Evolutionary conservation across 2,113 vertebrate species (phyloP), one percentile per base, ranked within the genome.

Genomic region (Crotophaga sulcirostris): DNA sequence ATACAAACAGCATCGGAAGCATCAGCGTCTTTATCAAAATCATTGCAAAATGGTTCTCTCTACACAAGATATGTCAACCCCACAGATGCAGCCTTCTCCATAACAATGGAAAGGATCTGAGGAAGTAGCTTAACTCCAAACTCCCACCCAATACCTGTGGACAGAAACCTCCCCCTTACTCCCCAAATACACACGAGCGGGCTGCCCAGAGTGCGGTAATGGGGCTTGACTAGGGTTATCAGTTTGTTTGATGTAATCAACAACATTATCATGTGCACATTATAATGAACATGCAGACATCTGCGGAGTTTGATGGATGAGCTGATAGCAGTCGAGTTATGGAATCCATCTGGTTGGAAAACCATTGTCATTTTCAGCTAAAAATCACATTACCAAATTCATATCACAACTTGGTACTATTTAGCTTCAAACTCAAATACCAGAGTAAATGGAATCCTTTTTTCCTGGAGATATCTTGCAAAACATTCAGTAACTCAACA

Each of bases 301-400:
- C 84, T 63, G 92, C 0, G 0, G 44, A 75, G 78, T 59, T 54
- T 97, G 94, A 96, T 52, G 74, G 93, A 96, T 94, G 89, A 95
- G 89, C 87, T 94, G 94, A 95, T 83, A 88, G 81, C 89, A 87
- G 84, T 70, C 17, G 2, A 64, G 84, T 77, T 91, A 94, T 18
- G 84, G 74, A 94, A 96, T 90, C 94, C 96, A 94, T 93, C 90
- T 97, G 96, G 38, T 45, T 90, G 73, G 84, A 76, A 94, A 95
- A 67, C 36, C 83, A 87, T 82, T 87, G 92, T 89, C 92, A 84
- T 89, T 94, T 94, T 82, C 88, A 89, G 90, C 88, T 93, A 89
- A 92, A 97, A 94, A 89, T 89, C 31, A 7, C 79, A 87, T 76
- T 93, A 93, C 64, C 44, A 45, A 92, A 81, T 62, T 76, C 9